Evolutionary conservation across 2,888 invertebrate genomes (phyloP), one percentile per base, ranked within the genome.

Genomic region (Sarcophaga caerulescens): DNA sequence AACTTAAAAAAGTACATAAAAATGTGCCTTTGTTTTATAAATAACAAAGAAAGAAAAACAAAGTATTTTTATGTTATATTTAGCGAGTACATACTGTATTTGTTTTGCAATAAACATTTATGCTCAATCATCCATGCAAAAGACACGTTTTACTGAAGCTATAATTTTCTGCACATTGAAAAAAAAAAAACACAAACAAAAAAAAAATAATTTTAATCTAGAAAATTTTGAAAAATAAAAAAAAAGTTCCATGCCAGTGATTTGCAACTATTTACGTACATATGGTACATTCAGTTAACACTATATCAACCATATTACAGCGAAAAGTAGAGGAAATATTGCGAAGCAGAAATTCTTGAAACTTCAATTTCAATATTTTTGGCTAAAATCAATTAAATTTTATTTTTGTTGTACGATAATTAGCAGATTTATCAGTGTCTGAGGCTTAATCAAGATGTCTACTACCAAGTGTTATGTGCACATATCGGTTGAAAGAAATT

Each of bases 191-290:
- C 35, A 35, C 25, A 35, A 35, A 35, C 35, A 63, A 17, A 35
- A 35, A 63, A 17, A 35, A 10, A 8, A 35, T 8, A 8, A 10
- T 35, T 35, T 8, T 57, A 70, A 75, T 65, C 69, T 79, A 75
- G 44, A 65, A 78, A 74, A 63, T 68, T 57, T 25, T 77, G 19
- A 11, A 23, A 35, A 35, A 8, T 8, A 10, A 66, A 17, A 59
- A 21, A 57, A 69, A 66, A 44, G 75, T 80, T 84, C 84, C 75
- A 75, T 75, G 70, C 79, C 75, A 84, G 57, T 84, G 79, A 35
- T 75, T 84, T 75, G 70, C 47, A 80, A 70, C 21, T 79, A 65
- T 35, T 57, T 57, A 44, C 73, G 65, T 25, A 44, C 8, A 65
- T 35, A 35, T 25, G 17, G 35, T 35, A 35, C 35, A 35, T 35